phyloP scores from a whole-genome alignment of 1,140 invertebrate species.

The Sycophaga agraensis region DNA sequence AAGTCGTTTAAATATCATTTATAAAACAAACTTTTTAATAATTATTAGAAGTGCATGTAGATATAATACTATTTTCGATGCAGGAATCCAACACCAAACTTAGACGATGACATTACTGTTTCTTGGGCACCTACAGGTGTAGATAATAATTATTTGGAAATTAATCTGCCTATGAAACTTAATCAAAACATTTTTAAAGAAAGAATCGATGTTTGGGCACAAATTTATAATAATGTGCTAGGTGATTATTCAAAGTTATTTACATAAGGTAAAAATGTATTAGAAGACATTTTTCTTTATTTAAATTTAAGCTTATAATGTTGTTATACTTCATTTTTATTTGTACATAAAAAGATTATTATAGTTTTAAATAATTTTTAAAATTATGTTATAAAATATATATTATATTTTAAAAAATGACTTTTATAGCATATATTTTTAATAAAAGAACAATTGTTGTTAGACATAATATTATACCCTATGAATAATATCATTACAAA shows the following conservation, averaged over 20 bases:
- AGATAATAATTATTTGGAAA: slow-evolving; percentile 53
- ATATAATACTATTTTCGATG: slow-evolving; percentile 15
- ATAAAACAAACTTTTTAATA: not conserved
- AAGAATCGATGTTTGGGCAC: slow-evolving; percentile 50
- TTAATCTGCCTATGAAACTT: slow-evolving; percentile 49
- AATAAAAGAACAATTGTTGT: too few relatives aligned
- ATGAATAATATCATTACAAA: too few relatives aligned
- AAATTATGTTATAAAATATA: too few relatives aligned
- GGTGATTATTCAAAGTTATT: slow-evolving; percentile 35
- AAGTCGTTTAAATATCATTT: slow-evolving; percentile 33
- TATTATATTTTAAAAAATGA: too few relatives aligned
- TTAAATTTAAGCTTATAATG: not conserved
- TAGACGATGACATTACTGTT: slow-evolving; percentile 43
- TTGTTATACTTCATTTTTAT: too few relatives aligned
- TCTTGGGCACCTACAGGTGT: slow-evolving; percentile 53
- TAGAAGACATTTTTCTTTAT: not conserved
- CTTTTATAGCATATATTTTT: too few relatives aligned
- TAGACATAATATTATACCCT: too few relatives aligned
- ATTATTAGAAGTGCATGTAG: not conserved
- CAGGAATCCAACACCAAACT: slow-evolving; percentile 57
- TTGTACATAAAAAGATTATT: too few relatives aligned
- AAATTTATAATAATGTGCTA: slow-evolving; percentile 40
- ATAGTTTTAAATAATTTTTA: too few relatives aligned
- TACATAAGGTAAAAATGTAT: slow-evolving; percentile 18
- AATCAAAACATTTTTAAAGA: slow-evolving; percentile 47